Conservation (phyloP, 1,140 invertebrate genomes). For the Pemphigus obesinymphae region DNA sequence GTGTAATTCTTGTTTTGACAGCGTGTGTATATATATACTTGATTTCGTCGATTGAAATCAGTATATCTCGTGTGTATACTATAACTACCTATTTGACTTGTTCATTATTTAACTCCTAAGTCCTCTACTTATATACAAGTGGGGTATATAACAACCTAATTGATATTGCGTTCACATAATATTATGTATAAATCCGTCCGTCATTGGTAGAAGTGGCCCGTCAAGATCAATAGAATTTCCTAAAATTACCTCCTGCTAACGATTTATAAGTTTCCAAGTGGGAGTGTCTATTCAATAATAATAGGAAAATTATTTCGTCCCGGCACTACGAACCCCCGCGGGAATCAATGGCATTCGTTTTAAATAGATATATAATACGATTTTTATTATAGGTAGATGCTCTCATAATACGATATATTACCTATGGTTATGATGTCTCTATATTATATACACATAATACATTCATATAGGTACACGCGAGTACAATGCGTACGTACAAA, state of each 20-base stretch:
- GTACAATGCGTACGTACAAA: too few species aligned
- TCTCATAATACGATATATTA: too few species aligned
- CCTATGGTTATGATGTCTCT: too few species aligned
- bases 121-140: not conserved
- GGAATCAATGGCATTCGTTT: not conserved
- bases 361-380: too few species aligned
- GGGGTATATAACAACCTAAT: not conserved
- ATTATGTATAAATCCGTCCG: not conserved
- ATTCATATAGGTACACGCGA: too few species aligned
- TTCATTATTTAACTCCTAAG: too few species aligned
- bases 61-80: not conserved
- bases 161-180: not conserved
- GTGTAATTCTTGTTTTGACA: too few species aligned
- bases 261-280: not conserved
- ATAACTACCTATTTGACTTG: not conserved
- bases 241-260: not conserved
- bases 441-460: too few species aligned
- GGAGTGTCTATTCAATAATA: not conserved
- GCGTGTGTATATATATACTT: not conserved
- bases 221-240: not conserved
- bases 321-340: not conserved
- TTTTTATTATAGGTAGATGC: too few species aligned
- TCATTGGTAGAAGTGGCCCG: slow-evolving; percentile 9
- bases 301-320: not conserved
- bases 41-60: not conserved